A percentile compares a stretch with the other conserved stretches of the same genome.
phyloP scores from a whole-genome alignment of 2,113 vertebrate species.

The Monarcha castaneiventris region DNA sequence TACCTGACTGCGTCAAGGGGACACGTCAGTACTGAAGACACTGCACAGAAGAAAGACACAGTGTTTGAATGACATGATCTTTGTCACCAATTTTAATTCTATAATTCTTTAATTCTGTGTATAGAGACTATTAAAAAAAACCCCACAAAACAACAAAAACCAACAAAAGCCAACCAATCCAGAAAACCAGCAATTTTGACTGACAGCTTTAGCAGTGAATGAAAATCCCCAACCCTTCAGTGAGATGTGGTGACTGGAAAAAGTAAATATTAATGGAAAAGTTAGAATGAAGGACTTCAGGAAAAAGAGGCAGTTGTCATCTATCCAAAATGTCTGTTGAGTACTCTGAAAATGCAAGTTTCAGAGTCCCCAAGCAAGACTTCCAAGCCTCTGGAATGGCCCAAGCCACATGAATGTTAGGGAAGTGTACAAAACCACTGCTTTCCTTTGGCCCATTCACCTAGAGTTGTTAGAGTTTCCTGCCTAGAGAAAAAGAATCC shows the following conservation, averaged over 20 bases:
- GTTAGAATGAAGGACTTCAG: slow-evolving; percentile 25
- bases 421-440: slow-evolving; percentile 60
- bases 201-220: neutral
- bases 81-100: neutral
- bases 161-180: neutral
- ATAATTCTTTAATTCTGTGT: neutral
- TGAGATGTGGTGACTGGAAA: slow-evolving; percentile 25
- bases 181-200: neutral
- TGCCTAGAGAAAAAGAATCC: slow-evolving; percentile 56
- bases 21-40: neutral
- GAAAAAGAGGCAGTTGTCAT: slow-evolving; percentile 27
- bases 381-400: neutral
- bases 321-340: slow-evolving; percentile 42
- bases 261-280: slow-evolving; percentile 48
- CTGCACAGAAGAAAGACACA: neutral
- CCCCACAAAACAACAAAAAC: neutral
- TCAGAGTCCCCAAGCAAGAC: slow-evolving; percentile 40
- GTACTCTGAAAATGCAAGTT: slow-evolving; percentile 34
- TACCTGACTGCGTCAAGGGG: neutral
- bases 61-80: neutral
- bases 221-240: neutral
- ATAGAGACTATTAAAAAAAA: neutral
- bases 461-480: slow-evolving; percentile 54
- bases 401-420: slow-evolving; percentile 60
- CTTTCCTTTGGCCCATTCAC: slow-evolving; percentile 58